Conservation (phyloP, 2,888 invertebrate species). For the Microchrysa polita region DNA sequence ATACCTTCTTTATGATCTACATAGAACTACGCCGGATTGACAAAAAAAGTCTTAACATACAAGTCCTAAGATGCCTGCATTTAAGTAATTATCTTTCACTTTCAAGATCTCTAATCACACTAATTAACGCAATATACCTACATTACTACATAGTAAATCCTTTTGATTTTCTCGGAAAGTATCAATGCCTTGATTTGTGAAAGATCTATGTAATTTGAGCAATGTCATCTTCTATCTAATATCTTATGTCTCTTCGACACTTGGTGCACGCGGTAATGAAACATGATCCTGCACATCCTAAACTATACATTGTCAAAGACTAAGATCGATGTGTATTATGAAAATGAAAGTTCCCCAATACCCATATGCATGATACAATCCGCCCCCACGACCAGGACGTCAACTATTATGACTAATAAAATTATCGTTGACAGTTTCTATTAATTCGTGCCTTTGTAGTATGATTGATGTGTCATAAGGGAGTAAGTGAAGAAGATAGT, state of each 20-base stretch:
- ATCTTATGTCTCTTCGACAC: not conserved
- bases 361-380: not conserved
- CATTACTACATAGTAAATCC: too few species aligned
- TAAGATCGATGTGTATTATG: slow-evolving; percentile 10
- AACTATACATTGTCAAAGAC: not conserved
- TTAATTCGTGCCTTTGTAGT: slow-evolving; percentile 32
- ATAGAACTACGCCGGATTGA: too few species aligned
- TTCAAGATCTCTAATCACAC: too few species aligned
- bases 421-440: slow-evolving; percentile 45
- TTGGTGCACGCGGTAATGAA: not conserved
- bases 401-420: slow-evolving; percentile 45
- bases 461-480: slow-evolving; percentile 44
- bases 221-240: not conserved
- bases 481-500: slow-evolving; percentile 7
- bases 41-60: too few species aligned
- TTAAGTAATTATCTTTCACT: too few species aligned
- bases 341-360: not conserved
- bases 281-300: not conserved
- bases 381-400: slow-evolving; percentile 16
- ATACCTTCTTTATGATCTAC: too few species aligned
- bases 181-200: too few species aligned
- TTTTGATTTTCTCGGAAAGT: too few species aligned
- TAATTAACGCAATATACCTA: too few species aligned
- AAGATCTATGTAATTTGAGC: too few species aligned
- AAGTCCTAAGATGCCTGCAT: too few species aligned